Conservation (phyloP, 2,113 vertebrate genomes). For the Rhynchomys soricoides region DNA sequence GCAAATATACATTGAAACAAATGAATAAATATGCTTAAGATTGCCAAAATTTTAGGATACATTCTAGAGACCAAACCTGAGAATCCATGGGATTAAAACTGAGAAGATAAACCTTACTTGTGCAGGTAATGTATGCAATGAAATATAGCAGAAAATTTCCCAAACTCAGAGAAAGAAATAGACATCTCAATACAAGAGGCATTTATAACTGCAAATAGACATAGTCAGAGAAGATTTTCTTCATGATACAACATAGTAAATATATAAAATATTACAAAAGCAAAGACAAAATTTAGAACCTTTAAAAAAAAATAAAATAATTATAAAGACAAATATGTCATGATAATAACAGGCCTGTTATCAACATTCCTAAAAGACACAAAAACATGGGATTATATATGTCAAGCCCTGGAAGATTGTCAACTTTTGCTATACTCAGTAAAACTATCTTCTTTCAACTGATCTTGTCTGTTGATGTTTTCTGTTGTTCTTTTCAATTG, state of each 20-base stretch:
- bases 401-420: neutral
- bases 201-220: neutral
- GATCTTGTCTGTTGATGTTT: neutral
- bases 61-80: neutral
- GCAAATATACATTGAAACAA: neutral
- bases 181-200: neutral
- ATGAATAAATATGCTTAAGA: neutral
- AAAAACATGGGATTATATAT: neutral
- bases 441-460: neutral
- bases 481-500: neutral
- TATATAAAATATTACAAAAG: neutral
- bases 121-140: neutral
- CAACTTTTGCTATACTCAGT: neutral
- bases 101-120: neutral
- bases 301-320: neutral
- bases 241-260: neutral
- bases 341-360: neutral
- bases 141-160: neutral
- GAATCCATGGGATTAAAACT: neutral
- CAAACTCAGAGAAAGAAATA: neutral
- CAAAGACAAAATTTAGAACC: neutral
- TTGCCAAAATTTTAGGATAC: neutral
- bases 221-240: neutral
- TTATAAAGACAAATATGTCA: neutral
- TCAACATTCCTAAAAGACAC: neutral